Base-by-base conservation (phyloP, 2,113 vertebrate species). In the Gobio gobio region DNA sequence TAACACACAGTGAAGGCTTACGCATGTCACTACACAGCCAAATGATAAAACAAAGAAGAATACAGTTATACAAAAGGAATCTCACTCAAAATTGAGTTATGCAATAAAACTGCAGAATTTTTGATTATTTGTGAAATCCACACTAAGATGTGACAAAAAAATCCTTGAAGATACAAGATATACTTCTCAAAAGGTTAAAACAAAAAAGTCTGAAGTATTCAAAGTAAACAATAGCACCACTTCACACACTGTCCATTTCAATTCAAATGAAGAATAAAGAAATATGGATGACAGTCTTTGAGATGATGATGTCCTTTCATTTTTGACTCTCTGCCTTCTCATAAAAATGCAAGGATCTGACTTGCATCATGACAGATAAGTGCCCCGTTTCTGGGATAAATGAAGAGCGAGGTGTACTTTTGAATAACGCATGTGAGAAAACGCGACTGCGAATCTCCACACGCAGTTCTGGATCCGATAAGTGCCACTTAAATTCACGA, bases 391-490 rank as follows among this genome's bases (percentile, higher is more conserved):
- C 45, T 72, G 49, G 47, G 54, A 64, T 75, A 64, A 63, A 63
- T 51, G 61, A 58, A 82, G 43, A 82, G 70, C 43, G 9, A 72
- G 51, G 82, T 84, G 70, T 82, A 86, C 87, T 88, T 88, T 82
- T 72, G 43, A 82, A 88, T 78, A 72, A 72, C 75, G 56, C 51
- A 85, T 64, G 49, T 83, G 84, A 86, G 64, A 61, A 64, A 70
- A 64, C 29, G 54, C 18, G 18, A 56, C 54, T 22, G 8, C 54
- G 54, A 22, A 56, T 22, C 18, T 56, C 54, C 54, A 56, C 54
- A 56, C 54, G 78, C 63, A 58, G 72, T 83, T 88, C 70, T 54
- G 68, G 36, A 83, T 8, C 51, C 20, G 29, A 56, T 80, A 64
- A 81, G 66, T 80, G 74, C 58, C 72, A 79, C 36, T 61, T 86